These are phyloP conservation scores for Pelobates fuscus DNA, from an alignment of 2,113 vertebrate genomes.

Conservation along the genomic window DNA sequence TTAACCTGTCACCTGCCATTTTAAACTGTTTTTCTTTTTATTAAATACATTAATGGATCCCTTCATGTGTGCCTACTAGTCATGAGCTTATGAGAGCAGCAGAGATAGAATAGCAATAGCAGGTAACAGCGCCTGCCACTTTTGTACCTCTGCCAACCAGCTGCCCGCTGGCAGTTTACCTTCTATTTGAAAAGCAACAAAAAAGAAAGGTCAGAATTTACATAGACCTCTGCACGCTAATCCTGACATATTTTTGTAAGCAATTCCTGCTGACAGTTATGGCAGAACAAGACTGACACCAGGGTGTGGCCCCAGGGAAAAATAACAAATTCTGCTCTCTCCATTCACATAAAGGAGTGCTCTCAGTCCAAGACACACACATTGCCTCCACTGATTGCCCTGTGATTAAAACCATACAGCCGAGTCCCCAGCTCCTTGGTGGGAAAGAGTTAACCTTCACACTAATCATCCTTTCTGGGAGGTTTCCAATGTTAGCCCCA, in stretches of 20 bases:
- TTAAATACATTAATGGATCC: too few species aligned
- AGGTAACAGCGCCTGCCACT: background rate
- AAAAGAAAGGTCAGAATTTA: slow-evolving; percentile 45
- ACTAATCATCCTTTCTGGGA: background rate
- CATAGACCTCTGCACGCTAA: slow-evolving; percentile 42
- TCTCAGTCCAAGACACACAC: slow-evolving; percentile 4
- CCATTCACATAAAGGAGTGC: background rate
- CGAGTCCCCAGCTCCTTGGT: background rate
- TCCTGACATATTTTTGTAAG: slow-evolving; percentile 41
- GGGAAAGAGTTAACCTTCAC: background rate
- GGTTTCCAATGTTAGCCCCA: too few species aligned
- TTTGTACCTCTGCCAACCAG: slow-evolving; percentile 7
- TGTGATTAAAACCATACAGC: background rate
- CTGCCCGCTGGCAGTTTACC: slow-evolving; percentile 29
- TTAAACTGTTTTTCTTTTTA: too few species aligned
- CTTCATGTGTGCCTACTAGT: too few species aligned
- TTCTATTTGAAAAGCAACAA: slow-evolving; percentile 28
- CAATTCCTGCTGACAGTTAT: slow-evolving; percentile 39
- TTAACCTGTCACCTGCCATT: too few species aligned
- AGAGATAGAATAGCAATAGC: background rate
- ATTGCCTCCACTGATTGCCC: background rate
- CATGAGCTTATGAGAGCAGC: background rate
- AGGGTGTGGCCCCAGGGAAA: slow-evolving; percentile 16
- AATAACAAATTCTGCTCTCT: slow-evolving; percentile 9
- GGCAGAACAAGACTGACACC: slow-evolving; percentile 40